Evolutionary conservation across 1,140 invertebrate genomes (phyloP).

Genomic region (Lethocerus indicus): DNA sequence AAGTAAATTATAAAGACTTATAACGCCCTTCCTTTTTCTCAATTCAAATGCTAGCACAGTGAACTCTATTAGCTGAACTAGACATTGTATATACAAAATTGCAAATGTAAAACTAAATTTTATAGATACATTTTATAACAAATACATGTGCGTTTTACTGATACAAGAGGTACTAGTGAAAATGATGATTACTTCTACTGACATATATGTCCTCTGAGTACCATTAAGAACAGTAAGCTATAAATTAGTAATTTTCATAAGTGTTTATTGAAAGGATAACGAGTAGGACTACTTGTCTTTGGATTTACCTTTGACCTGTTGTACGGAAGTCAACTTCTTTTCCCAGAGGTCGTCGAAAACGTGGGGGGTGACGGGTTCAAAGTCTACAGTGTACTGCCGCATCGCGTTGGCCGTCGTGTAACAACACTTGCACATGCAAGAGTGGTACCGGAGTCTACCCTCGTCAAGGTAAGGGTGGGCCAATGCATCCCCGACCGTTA

Average conservation of each 20-base stretch:
- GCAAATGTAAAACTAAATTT: neutral
- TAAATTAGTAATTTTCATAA: neutral
- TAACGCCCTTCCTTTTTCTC: too few species aligned
- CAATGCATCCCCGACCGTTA: slow-evolving; percentile 84
- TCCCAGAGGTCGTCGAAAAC: slow-evolving; percentile 92
- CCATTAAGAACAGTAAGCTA: neutral
- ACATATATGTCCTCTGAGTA: neutral
- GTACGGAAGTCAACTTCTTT: slow-evolving; percentile 74
- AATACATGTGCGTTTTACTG: neutral
- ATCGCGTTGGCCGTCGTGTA: slow-evolving; percentile 53
- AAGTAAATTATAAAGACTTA: too few species aligned
- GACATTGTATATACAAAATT: too few species aligned
- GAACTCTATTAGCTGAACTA: too few species aligned
- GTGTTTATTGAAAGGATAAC: neutral
- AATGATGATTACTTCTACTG: neutral
- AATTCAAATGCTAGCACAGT: too few species aligned
- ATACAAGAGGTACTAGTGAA: neutral
- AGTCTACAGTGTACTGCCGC: slow-evolving; percentile 79
- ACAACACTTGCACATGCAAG: slow-evolving; percentile 99
- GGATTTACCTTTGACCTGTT: slow-evolving; percentile 79
- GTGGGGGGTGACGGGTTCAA: slow-evolving; percentile 77
- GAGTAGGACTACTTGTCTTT: neutral
- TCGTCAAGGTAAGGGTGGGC: slow-evolving; percentile 95
- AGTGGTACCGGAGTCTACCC: slow-evolving; percentile 93
- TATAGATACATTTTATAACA: neutral